phyloP scores from a whole-genome alignment of 2,797 vertebrate genomes.

The Numenius phaeopus region DNA sequence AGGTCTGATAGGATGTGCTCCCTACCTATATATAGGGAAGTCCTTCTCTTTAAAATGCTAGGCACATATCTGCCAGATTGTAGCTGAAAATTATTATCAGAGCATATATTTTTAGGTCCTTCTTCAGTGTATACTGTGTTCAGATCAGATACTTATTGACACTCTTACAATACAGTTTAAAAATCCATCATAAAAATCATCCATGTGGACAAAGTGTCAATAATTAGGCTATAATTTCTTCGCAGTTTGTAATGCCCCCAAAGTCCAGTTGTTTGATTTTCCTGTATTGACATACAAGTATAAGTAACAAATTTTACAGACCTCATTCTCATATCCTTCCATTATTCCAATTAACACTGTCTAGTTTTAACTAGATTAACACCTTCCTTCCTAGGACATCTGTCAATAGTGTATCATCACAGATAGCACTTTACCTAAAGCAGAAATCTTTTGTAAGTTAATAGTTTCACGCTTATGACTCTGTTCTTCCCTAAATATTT shows the following conservation, averaged over 20 bases:
- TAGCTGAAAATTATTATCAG: neutral
- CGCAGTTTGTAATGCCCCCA: neutral
- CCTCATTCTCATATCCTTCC: neutral
- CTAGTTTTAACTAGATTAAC: neutral
- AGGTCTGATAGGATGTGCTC: neutral
- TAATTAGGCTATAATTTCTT: neutral
- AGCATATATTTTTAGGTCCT: neutral
- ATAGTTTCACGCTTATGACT: neutral
- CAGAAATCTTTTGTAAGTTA: neutral
- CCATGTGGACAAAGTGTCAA: neutral
- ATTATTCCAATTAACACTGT: neutral
- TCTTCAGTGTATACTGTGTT: neutral
- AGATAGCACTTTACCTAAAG: neutral
- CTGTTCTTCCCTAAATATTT: neutral
- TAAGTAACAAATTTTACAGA: neutral
- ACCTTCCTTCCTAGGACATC: neutral
- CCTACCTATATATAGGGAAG: neutral
- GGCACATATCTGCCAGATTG: neutral
- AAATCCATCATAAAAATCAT: constrained; percentile 16
- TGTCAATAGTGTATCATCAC: neutral
- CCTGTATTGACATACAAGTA: neutral
- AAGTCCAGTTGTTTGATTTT: neutral
- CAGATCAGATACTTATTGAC: neutral
- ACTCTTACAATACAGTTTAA: neutral
- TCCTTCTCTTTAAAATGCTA: neutral